Percentiles rank a stretch among this genome's conserved stretches.
phyloP scores from a whole-genome alignment of 2,888 invertebrate genomes.

The Octonoba sinensis region DNA sequence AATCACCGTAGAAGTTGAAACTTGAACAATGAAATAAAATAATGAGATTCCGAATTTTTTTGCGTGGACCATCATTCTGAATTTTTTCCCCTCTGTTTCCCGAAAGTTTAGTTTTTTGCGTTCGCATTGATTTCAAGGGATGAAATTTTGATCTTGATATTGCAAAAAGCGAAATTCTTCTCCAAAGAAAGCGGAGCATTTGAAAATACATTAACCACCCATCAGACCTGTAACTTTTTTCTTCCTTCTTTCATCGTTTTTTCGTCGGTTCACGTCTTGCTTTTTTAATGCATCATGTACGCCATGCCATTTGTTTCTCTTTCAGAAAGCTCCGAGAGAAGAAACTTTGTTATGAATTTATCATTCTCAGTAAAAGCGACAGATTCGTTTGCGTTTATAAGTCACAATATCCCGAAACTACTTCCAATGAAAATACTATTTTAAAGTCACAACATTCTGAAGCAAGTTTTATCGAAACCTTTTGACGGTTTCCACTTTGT shows the following conservation, averaged over 20 bases:
- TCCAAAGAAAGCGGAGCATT: not conserved
- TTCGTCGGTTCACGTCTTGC: not conserved
- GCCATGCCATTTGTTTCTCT: not conserved
- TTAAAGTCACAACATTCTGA: too few relatives aligned
- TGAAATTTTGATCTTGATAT: not conserved
- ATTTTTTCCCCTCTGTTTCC: not conserved
- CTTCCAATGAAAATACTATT: too few relatives aligned
- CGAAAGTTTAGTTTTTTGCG: not conserved
- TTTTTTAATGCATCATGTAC: not conserved
- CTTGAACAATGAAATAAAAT: conserved; percentile 9
- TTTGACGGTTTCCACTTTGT: too few relatives aligned
- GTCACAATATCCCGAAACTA: too few relatives aligned
- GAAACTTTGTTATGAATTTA: too few relatives aligned
- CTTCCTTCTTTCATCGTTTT: not conserved
- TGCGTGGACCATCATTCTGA: not conserved
- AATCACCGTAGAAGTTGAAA: conserved; percentile 18
- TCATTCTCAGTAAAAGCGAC: too few relatives aligned
- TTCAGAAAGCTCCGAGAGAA: too few relatives aligned
- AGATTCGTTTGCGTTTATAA: too few relatives aligned
- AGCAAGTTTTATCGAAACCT: too few relatives aligned
- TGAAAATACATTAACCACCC: conserved; percentile 9
- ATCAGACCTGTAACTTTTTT: not conserved
- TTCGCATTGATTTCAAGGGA: conserved; percentile 5
- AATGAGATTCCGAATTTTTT: conserved; percentile 3
- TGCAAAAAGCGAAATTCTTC: conserved; percentile 6